Evolutionary conservation across 2,797 vertebrate species (phyloP).

Genomic region (Chiroxiphia lanceolata): DNA sequence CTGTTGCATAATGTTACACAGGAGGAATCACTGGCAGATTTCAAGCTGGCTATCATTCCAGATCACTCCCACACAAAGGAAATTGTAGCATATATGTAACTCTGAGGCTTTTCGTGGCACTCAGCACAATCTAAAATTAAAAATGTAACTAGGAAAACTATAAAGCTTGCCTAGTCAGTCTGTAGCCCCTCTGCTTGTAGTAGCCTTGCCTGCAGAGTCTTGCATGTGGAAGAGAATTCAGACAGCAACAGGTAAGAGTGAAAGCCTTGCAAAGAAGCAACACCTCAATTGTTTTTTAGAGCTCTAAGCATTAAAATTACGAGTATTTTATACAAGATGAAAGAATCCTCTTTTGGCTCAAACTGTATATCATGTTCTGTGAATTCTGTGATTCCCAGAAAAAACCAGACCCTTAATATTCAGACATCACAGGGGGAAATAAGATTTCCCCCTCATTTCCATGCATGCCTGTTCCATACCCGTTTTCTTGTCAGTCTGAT

Average conservation of each 20-base stretch:
- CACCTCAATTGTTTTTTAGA: background rate
- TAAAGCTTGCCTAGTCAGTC: background rate
- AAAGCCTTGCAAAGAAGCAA: background rate
- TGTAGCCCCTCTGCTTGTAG: background rate
- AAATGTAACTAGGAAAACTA: background rate
- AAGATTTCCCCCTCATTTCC: constrained; percentile 40
- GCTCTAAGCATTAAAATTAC: background rate
- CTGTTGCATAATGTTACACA: constrained; percentile 55
- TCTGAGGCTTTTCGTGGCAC: constrained; percentile 23
- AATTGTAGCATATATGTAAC: constrained; percentile 35
- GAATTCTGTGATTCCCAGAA: background rate
- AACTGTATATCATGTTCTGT: background rate
- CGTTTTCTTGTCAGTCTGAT: constrained; percentile 47
- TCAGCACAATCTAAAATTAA: constrained; percentile 30
- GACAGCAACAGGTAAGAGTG: constrained; percentile 32
- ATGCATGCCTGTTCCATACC: constrained; percentile 33
- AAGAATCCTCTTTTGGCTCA: constrained; percentile 54
- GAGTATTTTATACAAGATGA: background rate
- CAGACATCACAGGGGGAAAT: constrained; percentile 23
- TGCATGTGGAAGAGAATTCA: background rate
- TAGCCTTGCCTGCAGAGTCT: background rate
- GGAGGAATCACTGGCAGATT: constrained; percentile 46
- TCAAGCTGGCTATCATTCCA: constrained; percentile 56
- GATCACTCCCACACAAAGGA: constrained; percentile 62
- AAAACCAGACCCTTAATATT: background rate